These are phyloP conservation scores for Camponotus pennsylvanicus DNA, from an alignment of 1,140 invertebrate genomes.

Conservation along the genomic window DNA sequence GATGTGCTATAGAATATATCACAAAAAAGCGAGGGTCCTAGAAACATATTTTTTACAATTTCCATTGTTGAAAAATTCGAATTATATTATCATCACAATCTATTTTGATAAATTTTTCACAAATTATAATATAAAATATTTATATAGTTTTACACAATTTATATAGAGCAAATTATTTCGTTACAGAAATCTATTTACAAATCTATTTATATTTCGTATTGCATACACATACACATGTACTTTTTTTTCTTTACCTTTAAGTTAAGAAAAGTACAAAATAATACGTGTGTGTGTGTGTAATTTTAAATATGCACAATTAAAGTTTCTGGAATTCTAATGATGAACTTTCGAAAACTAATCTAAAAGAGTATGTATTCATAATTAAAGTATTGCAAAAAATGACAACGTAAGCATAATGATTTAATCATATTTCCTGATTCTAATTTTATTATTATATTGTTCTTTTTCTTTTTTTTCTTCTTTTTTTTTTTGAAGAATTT, in stretches of 20 bases:
- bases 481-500: slow-evolving; percentile 16
- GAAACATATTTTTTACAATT: slow-evolving; percentile 67
- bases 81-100: slow-evolving; percentile 60
- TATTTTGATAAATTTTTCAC: slow-evolving; percentile 69
- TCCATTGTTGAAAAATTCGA: slow-evolving; percentile 51
- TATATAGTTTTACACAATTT: slow-evolving; percentile 65
- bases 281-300: slow-evolving; percentile 40
- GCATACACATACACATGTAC: slow-evolving; percentile 13
- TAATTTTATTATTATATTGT: neutral
- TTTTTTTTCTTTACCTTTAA: slow-evolving; percentile 2
- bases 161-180: slow-evolving; percentile 30
- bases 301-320: slow-evolving; percentile 51
- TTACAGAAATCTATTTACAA: slow-evolving; percentile 45
- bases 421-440: slow-evolving; percentile 5
- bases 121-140: slow-evolving; percentile 46
- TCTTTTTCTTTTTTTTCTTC: slow-evolving; percentile 8
- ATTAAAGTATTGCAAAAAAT: slow-evolving; percentile 30
- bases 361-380: neutral
- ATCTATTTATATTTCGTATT: slow-evolving; percentile 8
- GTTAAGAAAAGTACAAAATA: slow-evolving; percentile 52
- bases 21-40: slow-evolving; percentile 20
- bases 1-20: slow-evolving; percentile 2
- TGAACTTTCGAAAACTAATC: neutral
- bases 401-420: neutral
- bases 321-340: neutral